Percentiles rank a stretch among this genome's conserved stretches.
phyloP scores from a whole-genome alignment of 2,113 vertebrate genomes.

The Sigmodon hispidus region DNA sequence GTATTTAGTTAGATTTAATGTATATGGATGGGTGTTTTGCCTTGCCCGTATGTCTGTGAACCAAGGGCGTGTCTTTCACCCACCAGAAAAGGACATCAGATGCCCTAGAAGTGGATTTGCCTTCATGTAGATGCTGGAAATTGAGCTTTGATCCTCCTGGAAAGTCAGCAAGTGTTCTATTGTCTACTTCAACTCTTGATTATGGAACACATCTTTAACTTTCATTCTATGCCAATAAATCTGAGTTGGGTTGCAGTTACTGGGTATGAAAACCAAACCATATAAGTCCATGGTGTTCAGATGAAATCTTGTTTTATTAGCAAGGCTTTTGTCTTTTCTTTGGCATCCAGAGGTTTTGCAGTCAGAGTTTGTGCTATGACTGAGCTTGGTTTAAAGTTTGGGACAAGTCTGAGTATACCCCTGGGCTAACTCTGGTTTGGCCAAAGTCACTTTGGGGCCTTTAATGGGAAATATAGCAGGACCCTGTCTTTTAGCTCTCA shows the following conservation, averaged over 20 bases:
- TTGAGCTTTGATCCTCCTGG: not conserved
- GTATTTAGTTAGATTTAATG: not conserved
- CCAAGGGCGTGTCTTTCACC: not conserved
- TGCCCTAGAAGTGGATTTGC: not conserved
- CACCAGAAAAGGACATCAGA: not conserved
- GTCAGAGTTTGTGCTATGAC: not conserved
- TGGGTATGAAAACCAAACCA: not conserved
- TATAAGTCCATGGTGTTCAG: not conserved
- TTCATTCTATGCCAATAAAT: conserved; percentile 32
- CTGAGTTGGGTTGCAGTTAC: not conserved
- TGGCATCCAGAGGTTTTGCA: not conserved
- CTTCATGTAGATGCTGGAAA: not conserved
- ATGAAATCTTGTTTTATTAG: not conserved
- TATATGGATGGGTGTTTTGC: not conserved
- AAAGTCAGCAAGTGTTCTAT: not conserved
- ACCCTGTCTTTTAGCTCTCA: not conserved
- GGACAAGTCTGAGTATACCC: not conserved
- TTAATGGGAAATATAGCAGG: not conserved
- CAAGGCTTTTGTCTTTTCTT: not conserved
- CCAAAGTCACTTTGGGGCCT: not conserved
- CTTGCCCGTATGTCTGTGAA: not conserved
- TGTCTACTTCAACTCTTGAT: not conserved
- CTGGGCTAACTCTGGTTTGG: not conserved
- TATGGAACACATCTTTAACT: conserved; percentile 26
- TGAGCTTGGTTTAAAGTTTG: not conserved